A percentile compares a stretch with the other conserved stretches of the same genome.
Conservation (phyloP, 2,888 invertebrate species). For the Cantharis rufa region DNA sequence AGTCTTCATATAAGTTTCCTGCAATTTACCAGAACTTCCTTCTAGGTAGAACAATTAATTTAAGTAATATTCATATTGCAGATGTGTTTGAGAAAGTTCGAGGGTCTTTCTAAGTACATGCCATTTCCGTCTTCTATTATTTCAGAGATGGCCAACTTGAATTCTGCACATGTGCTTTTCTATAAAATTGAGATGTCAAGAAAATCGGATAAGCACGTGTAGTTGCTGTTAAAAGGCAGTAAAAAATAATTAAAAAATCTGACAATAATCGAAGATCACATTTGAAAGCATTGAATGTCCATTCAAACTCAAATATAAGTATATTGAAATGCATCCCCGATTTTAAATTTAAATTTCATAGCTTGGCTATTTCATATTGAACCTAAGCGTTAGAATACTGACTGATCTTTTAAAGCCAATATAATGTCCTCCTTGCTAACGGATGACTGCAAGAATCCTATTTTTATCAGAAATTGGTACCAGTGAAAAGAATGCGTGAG, state of each 20-base stretch:
- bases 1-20: not conserved
- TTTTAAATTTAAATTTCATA: slow-evolving; percentile 35
- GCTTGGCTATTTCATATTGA: slow-evolving; percentile 29
- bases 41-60: not conserved
- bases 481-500: slow-evolving; percentile 37
- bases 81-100: not conserved
- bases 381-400: slow-evolving; percentile 34
- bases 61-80: not conserved
- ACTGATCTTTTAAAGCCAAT: slow-evolving; percentile 35
- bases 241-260: not conserved
- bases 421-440: slow-evolving; percentile 37
- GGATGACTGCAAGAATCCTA: slow-evolving; percentile 37
- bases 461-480: slow-evolving; percentile 37
- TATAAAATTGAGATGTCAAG: not conserved
- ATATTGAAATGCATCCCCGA: slow-evolving; percentile 26
- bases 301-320: slow-evolving; percentile 26
- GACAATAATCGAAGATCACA: not conserved
- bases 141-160: not conserved
- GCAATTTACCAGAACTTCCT: not conserved
- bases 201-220: not conserved
- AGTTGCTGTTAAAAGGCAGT: not conserved
- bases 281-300: slow-evolving; percentile 20
- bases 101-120: not conserved
- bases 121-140: not conserved
- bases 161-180: not conserved